Percentiles rank a stretch among this genome's conserved stretches.
These are phyloP conservation scores for Choristoneura fumiferana DNA, from an alignment of 1,140 invertebrate species.

Conservation along the genomic window DNA sequence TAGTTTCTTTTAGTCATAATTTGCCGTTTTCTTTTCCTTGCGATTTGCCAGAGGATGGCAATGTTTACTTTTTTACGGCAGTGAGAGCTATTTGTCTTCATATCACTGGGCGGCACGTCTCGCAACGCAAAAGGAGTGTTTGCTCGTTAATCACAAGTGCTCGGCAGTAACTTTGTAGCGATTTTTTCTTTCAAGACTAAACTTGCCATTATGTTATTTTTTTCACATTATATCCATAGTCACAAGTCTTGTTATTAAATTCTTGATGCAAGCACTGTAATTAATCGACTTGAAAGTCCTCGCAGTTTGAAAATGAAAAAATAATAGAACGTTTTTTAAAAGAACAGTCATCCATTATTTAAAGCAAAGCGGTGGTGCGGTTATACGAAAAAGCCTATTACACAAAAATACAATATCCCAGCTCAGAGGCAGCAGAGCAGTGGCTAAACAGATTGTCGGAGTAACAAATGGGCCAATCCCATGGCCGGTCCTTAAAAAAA, in stretches of 20 bases:
- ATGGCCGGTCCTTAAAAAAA: constrained; percentile 27
- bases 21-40: neutral
- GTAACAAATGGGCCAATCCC: constrained; percentile 34
- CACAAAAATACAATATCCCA: constrained; percentile 16
- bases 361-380: constrained; percentile 6
- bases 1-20: too few relatives aligned
- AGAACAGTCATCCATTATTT: constrained; percentile 5
- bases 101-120: constrained; percentile 3
- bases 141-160: constrained; percentile 21
- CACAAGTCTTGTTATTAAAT: too few relatives aligned
- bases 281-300: too few relatives aligned
- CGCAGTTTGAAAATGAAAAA: too few relatives aligned
- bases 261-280: too few relatives aligned
- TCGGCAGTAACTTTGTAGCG: constrained; percentile 1
- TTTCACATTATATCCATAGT: too few relatives aligned
- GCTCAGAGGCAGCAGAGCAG: constrained; percentile 16
- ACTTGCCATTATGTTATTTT: neutral
- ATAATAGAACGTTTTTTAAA: neutral
- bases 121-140: constrained; percentile 2
- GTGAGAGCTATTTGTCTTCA: constrained; percentile 20
- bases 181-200: constrained; percentile 3
- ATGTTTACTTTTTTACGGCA: constrained; percentile 15
- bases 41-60: neutral
- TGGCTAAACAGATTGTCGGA: constrained; percentile 34
- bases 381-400: constrained; percentile 14